These are phyloP conservation scores for Dryomyza anilis DNA, from an alignment of 2,888 invertebrate genomes.

Conservation along the genomic window DNA sequence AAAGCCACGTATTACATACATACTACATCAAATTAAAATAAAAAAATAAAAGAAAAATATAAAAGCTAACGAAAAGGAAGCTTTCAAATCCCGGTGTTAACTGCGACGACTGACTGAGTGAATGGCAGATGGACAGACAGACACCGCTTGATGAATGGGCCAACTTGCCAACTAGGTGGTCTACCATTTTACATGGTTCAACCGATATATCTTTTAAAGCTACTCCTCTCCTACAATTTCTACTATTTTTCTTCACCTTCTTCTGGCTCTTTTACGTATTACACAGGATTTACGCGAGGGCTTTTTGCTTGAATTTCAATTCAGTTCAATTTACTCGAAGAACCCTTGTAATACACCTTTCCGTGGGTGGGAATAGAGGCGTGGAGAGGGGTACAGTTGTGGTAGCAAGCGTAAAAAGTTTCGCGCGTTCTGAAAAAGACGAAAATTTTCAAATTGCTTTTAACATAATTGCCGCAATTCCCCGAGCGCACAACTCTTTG, in stretches of 20 bases:
- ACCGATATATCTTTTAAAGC: background rate
- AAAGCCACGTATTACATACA: background rate
- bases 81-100: slow-evolving; percentile 24
- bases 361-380: background rate
- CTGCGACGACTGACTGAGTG: background rate
- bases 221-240: background rate
- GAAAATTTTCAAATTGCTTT: slow-evolving; percentile 47
- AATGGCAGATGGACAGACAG: slow-evolving; percentile 9
- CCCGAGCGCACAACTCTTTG: slow-evolving; percentile 32
- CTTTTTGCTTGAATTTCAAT: too few species aligned
- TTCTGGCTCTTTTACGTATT: too few species aligned
- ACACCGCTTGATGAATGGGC: background rate
- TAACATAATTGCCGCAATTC: slow-evolving; percentile 53
- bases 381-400: background rate
- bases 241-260: too few species aligned
- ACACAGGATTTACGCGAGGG: too few species aligned
- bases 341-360: background rate
- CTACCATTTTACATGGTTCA: slow-evolving; percentile 5
- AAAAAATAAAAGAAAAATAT: too few species aligned
- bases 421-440: background rate
- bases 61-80: slow-evolving; percentile 24
- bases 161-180: background rate
- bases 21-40: slow-evolving; percentile 54
- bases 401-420: background rate
- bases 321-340: too few species aligned